Conservation (phyloP, 2,113 vertebrate genomes). For the Numida meleagris region DNA sequence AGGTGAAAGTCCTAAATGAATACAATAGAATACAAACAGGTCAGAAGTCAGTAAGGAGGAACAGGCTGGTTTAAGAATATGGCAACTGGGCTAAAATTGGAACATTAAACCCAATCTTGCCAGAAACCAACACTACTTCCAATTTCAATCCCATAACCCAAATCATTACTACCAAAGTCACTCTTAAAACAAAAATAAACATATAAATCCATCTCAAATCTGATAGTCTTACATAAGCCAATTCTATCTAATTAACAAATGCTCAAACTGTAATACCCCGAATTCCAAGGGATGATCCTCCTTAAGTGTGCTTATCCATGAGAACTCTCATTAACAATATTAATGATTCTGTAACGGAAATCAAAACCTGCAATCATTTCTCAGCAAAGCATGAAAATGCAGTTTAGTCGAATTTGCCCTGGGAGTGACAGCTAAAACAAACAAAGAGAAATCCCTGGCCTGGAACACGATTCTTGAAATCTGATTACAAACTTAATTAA, state of each 20-base stretch:
- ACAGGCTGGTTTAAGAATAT: neutral
- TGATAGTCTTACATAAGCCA: constrained; percentile 15
- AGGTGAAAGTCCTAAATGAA: neutral
- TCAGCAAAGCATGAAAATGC: constrained; percentile 65
- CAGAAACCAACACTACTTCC: neutral
- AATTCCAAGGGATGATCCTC: constrained; percentile 71
- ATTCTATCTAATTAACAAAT: constrained; percentile 60
- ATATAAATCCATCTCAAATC: constrained; percentile 29
- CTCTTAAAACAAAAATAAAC: neutral
- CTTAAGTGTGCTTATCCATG: constrained; percentile 67
- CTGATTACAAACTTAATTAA: constrained; percentile 79
- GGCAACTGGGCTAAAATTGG: neutral
- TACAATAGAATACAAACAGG: neutral
- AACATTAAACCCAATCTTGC: neutral
- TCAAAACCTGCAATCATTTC: constrained; percentile 71
- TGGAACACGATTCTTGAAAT: constrained; percentile 69
- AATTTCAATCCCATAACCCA: neutral
- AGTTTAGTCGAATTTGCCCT: constrained; percentile 58
- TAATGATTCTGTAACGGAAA: constrained; percentile 68
- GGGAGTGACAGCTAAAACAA: constrained; percentile 44
- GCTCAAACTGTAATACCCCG: constrained; percentile 59
- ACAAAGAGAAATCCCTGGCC: constrained; percentile 58
- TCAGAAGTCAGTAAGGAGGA: neutral
- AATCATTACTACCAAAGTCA: constrained; percentile 9
- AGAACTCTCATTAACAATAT: constrained; percentile 71